Percentiles rank a stretch among this genome's conserved stretches.
These are phyloP conservation scores for Samia ricini DNA, from an alignment of 1,140 invertebrate genomes.

Conservation along the genomic window DNA sequence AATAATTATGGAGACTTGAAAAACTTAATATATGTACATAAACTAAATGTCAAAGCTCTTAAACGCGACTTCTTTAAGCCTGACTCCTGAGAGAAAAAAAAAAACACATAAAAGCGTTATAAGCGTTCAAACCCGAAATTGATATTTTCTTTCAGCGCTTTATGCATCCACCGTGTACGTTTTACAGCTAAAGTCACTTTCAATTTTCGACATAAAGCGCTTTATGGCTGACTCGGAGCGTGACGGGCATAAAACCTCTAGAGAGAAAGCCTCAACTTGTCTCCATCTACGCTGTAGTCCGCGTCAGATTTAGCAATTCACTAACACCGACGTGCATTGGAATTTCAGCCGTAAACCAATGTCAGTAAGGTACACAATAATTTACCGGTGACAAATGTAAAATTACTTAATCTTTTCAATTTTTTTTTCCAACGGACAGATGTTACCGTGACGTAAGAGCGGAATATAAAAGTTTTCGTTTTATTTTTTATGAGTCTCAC, in stretches of 20 bases:
- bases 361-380: conserved; percentile 10
- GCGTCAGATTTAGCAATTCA: conserved; percentile 30
- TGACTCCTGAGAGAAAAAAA: conserved; percentile 1
- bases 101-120: conserved; percentile 31
- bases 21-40: too few species aligned
- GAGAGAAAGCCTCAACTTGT: conserved; percentile 35
- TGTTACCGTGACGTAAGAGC: conserved; percentile 34
- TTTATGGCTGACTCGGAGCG: conserved; percentile 51
- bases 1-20: too few species aligned
- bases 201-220: conserved; percentile 64
- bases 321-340: conserved; percentile 10
- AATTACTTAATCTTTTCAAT: conserved; percentile 35
- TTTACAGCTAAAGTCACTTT: conserved; percentile 62
- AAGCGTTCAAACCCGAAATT: conserved; percentile 38
- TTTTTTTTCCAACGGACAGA: conserved; percentile 33
- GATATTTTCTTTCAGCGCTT: conserved; percentile 46
- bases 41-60: not conserved
- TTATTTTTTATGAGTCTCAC: conserved; percentile 29
- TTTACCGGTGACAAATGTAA: not conserved
- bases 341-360: conserved; percentile 16
- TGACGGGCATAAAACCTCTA: conserved; percentile 50
- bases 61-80: not conserved
- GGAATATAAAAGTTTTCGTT: conserved; percentile 31
- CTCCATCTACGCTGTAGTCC: conserved; percentile 33
- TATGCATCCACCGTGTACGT: conserved; percentile 35